phyloP scores from a whole-genome alignment of 2,888 invertebrate genomes.

The Polietes domitor region DNA sequence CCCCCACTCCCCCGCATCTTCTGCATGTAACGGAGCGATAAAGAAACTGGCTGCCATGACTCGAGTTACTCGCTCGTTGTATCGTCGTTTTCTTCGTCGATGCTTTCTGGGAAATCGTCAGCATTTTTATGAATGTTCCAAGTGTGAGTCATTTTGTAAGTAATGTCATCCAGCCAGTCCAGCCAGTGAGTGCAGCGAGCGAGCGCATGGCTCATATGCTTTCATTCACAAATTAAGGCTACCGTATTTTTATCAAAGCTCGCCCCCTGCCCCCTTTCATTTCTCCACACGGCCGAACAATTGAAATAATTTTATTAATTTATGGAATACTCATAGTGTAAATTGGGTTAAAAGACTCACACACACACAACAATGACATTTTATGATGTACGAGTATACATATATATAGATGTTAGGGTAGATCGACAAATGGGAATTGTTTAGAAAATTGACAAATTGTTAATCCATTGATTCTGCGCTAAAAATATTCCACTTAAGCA shows the following conservation, averaged over 20 bases:
- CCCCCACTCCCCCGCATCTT: not conserved
- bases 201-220: no score
- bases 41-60: not conserved
- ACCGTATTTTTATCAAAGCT: not conserved
- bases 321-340: conserved; percentile 2
- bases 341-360: conserved; percentile 19
- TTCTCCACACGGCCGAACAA: not conserved
- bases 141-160: not conserved
- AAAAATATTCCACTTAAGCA: no score
- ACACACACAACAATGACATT: not conserved
- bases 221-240: conserved; percentile 18
- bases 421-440: no score
- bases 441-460: no score
- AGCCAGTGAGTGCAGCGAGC: not conserved
- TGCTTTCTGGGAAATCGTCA: conserved; percentile 6
- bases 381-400: not conserved
- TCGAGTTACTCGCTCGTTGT: not conserved
- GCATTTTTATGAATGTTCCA: conserved; percentile 17
- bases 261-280: not conserved
- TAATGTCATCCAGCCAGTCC: not conserved
- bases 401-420: not conserved
- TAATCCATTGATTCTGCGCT: no score
- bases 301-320: conserved; percentile 21
- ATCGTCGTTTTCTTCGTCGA: not conserved
- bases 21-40: not conserved